Percentiles rank a stretch among this genome's conserved stretches.
Evolutionary conservation across 2,113 vertebrate genomes (phyloP).

Genomic region (Neotragus moschatus): DNA sequence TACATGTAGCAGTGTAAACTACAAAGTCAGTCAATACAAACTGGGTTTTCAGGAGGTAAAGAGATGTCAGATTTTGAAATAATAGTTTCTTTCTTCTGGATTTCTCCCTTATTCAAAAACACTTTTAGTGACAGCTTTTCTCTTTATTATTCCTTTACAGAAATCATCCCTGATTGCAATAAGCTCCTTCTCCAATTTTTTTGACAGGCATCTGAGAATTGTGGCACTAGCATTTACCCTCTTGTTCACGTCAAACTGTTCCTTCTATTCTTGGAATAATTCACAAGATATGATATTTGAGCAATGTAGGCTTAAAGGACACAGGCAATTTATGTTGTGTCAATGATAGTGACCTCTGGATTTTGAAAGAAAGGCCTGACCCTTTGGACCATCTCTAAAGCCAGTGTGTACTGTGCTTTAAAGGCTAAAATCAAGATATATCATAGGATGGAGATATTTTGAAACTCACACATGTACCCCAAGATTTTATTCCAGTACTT

Average conservation of each 20-base stretch:
- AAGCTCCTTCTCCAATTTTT: conserved; percentile 57
- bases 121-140: conserved; percentile 56
- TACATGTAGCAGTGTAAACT: conserved; percentile 29
- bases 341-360: conserved; percentile 18
- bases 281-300: conserved; percentile 48
- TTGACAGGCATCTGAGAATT: conserved; percentile 62
- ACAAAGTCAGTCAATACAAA: conserved; percentile 50
- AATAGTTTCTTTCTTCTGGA: conserved; percentile 46
- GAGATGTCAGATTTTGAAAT: conserved; percentile 59
- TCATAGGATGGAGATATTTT: background rate
- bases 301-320: conserved; percentile 45
- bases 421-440: background rate
- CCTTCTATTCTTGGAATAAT: conserved; percentile 65
- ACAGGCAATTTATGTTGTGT: conserved; percentile 46
- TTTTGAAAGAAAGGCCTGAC: conserved; percentile 33
- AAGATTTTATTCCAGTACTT: background rate
- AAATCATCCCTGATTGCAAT: conserved; percentile 66
- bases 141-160: conserved; percentile 63
- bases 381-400: background rate
- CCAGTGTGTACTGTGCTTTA: background rate
- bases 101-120: conserved; percentile 59
- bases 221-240: conserved; percentile 52
- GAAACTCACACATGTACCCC: background rate
- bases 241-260: conserved; percentile 57
- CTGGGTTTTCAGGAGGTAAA: conserved; percentile 41